Evolutionary conservation across 2,797 vertebrate species (phyloP).

Genomic region (Liasis olivaceus): DNA sequence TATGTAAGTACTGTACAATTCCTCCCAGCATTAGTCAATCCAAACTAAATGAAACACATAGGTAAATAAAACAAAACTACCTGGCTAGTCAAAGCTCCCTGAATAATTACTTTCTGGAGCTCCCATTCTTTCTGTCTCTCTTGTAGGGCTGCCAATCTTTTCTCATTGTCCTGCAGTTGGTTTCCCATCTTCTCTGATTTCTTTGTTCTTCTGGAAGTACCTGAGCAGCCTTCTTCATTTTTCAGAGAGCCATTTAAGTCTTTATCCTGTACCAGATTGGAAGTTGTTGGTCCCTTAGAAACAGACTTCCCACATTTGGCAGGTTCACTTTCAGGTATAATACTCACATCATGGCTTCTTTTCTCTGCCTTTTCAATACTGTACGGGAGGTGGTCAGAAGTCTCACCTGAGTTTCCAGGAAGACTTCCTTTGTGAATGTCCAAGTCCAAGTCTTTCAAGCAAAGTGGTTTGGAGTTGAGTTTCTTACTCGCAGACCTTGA

Average conservation of each 20-base stretch:
- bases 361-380: background rate
- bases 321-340: background rate
- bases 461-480: constrained; percentile 1
- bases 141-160: constrained; percentile 87
- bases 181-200: constrained; percentile 44
- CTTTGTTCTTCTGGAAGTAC: background rate
- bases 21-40: background rate
- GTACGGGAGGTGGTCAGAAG: background rate
- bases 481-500: constrained; percentile 11
- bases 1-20: background rate
- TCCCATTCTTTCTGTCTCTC: constrained; percentile 82
- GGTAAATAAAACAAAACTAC: constrained; percentile 71
- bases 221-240: constrained; percentile 10
- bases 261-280: background rate
- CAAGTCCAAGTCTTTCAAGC: constrained; percentile 35
- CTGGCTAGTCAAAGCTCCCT: constrained; percentile 85
- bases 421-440: background rate
- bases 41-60: background rate
- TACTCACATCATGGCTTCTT: constrained; percentile 12
- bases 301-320: constrained; percentile 9
- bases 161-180: constrained; percentile 84
- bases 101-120: constrained; percentile 86
- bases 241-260: background rate
- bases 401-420: background rate
- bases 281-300: constrained; percentile 8